Percentiles rank a stretch among this genome's conserved stretches.
Evolutionary conservation across 2,888 invertebrate species (phyloP).

Genomic region (Hypsopygia costalis): DNA sequence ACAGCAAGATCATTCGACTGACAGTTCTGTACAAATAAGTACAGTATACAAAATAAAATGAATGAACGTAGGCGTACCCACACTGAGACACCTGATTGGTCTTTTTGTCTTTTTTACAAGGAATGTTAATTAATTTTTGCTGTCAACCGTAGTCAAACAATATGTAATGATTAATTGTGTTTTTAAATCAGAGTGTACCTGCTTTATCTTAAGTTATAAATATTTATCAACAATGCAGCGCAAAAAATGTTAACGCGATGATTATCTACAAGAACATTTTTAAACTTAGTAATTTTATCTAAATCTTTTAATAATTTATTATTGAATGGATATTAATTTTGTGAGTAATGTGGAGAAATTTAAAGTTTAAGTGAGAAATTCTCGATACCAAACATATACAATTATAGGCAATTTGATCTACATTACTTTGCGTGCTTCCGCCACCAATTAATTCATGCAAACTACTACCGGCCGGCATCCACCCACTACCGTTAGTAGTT

Average conservation of each 20-base stretch:
- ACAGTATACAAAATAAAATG: slow-evolving; percentile 59
- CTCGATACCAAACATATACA: too few relatives aligned
- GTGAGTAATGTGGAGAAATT: too few relatives aligned
- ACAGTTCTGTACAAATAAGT: slow-evolving; percentile 36
- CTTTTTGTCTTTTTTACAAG: slow-evolving; percentile 64
- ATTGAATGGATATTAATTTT: too few relatives aligned
- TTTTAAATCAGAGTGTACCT: slow-evolving; percentile 39
- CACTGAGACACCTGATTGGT: slow-evolving; percentile 63
- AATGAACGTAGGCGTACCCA: slow-evolving; percentile 67
- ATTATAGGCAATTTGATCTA: too few relatives aligned
- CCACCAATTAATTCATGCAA: too few relatives aligned
- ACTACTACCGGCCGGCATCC: too few relatives aligned
- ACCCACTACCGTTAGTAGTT: too few relatives aligned
- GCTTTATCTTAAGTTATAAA: slow-evolving; percentile 23
- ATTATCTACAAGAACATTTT: slow-evolving; percentile 17
- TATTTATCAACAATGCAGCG: slow-evolving; percentile 12
- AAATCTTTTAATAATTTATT: neutral
- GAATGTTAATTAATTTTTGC: slow-evolving; percentile 78
- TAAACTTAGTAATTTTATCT: neutral
- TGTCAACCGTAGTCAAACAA: slow-evolving; percentile 72
- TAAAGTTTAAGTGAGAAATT: too few relatives aligned
- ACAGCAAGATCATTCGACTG: slow-evolving; percentile 1
- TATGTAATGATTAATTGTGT: slow-evolving; percentile 70
- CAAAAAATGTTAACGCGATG: slow-evolving; percentile 25
- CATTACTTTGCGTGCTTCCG: too few relatives aligned